phyloP scores from a whole-genome alignment of 2,113 vertebrate species.

The Xiphophorus maculatus region DNA sequence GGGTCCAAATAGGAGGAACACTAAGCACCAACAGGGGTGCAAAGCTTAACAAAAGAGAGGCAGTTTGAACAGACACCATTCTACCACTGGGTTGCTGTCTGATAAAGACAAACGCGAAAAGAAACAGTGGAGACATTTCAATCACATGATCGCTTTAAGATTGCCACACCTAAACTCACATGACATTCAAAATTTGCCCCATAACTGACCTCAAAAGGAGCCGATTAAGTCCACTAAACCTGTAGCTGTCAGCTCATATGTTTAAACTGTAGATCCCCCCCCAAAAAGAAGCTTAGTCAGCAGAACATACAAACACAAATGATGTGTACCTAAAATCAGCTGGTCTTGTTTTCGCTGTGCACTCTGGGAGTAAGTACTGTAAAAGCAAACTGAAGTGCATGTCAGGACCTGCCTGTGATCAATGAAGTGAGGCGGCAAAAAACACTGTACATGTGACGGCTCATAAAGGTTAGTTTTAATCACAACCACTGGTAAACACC shows the following conservation, averaged over 20 bases:
- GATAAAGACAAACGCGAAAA: slow-evolving; percentile 6
- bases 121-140: slow-evolving; percentile 2
- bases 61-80: slow-evolving; percentile 47
- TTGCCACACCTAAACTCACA: slow-evolving; percentile 30
- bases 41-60: slow-evolving; percentile 42
- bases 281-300: slow-evolving; percentile 33
- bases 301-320: slow-evolving; percentile 24
- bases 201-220: not conserved
- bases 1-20: slow-evolving; percentile 68
- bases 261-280: slow-evolving; percentile 41
- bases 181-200: slow-evolving; percentile 21
- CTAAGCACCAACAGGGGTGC: slow-evolving; percentile 55
- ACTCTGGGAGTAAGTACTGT: slow-evolving; percentile 6
- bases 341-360: slow-evolving; percentile 58
- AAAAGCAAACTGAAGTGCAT: slow-evolving; percentile 18
- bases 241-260: slow-evolving; percentile 4
- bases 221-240: slow-evolving; percentile 15
- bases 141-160: slow-evolving; percentile 34
- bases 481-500: not conserved
- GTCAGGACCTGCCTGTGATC: slow-evolving; percentile 32
- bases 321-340: slow-evolving; percentile 48
- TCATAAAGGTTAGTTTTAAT: slow-evolving; percentile 2
- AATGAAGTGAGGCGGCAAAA: slow-evolving; percentile 19
- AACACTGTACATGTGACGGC: not conserved
- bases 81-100: slow-evolving; percentile 10